Evolutionary conservation across 2,888 invertebrate species (phyloP).

Genomic region (Drosophila austrosaltans): DNA sequence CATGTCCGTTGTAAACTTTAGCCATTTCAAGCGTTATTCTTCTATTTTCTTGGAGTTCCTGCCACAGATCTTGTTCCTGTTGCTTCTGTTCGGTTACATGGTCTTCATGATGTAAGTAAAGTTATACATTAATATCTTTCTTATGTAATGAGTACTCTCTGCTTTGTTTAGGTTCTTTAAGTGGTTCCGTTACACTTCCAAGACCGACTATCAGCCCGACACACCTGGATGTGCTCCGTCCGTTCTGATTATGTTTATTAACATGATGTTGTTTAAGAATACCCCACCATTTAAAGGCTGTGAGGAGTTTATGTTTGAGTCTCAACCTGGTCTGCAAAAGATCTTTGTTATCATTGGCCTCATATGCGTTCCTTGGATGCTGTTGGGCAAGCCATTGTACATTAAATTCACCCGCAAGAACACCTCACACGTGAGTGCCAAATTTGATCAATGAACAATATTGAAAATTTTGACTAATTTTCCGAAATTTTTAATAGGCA

Average conservation of each 20-base stretch:
- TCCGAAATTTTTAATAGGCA: slow-evolving; percentile 41
- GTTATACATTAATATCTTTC: too few species aligned
- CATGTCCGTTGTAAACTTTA: slow-evolving; percentile 91
- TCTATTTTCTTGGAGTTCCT: slow-evolving; percentile 93
- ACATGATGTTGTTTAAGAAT: slow-evolving; percentile 90
- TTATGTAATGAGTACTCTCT: background rate
- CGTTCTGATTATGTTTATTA: slow-evolving; percentile 90
- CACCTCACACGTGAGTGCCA: slow-evolving; percentile 67
- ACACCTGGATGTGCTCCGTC: slow-evolving; percentile 88
- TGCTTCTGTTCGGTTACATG: slow-evolving; percentile 95
- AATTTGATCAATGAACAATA: slow-evolving; percentile 79
- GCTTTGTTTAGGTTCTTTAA: slow-evolving; percentile 88
- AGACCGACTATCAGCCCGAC: slow-evolving; percentile 76
- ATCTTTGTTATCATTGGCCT: slow-evolving; percentile 92
- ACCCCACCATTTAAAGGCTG: slow-evolving; percentile 83
- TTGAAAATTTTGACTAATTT: too few species aligned
- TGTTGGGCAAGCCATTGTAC: slow-evolving; percentile 95
- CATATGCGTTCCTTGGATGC: slow-evolving; percentile 96
- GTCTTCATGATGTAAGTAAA: slow-evolving; percentile 89
- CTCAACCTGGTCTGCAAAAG: slow-evolving; percentile 89
- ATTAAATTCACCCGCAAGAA: slow-evolving; percentile 84
- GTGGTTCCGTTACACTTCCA: slow-evolving; percentile 90
- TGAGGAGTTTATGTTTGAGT: slow-evolving; percentile 87
- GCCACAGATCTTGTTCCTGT: slow-evolving; percentile 94
- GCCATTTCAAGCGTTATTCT: slow-evolving; percentile 88